Evolutionary conservation across 2,888 invertebrate genomes (phyloP).

Genomic region (Pimpla rufipes): DNA sequence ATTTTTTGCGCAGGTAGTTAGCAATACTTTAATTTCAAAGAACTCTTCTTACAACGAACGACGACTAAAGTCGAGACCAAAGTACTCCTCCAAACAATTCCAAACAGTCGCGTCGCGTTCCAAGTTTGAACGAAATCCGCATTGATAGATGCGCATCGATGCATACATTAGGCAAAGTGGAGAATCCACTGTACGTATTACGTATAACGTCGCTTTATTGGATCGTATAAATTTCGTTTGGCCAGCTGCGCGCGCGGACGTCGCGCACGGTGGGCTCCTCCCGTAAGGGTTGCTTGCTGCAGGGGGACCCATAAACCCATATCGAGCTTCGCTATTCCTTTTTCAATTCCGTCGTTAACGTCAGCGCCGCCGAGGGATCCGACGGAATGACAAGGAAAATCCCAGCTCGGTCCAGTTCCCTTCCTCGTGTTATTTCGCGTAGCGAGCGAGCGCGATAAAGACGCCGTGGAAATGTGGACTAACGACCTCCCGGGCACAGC

Average conservation of each 20-base stretch:
- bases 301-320: slow-evolving; percentile 6
- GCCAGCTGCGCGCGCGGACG: slow-evolving; percentile 16
- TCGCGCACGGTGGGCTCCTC: neutral
- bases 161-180: slow-evolving; percentile 43
- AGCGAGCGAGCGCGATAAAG: slow-evolving; percentile 66
- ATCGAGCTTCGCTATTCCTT: slow-evolving; percentile 28
- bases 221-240: slow-evolving; percentile 40
- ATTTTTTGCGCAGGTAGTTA: too few relatives aligned
- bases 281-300: neutral
- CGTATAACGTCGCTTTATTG: slow-evolving; percentile 45
- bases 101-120: neutral
- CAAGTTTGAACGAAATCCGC: neutral
- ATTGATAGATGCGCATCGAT: slow-evolving; percentile 14
- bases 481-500: slow-evolving; percentile 61
- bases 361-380: neutral
- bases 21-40: too few relatives aligned
- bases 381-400: neutral
- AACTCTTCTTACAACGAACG: too few relatives aligned
- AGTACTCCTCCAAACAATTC: too few relatives aligned
- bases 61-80: too few relatives aligned
- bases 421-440: slow-evolving; percentile 43
- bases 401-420: slow-evolving; percentile 14
- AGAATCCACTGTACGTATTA: slow-evolving; percentile 32
- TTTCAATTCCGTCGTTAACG: slow-evolving; percentile 49
- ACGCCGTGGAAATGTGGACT: slow-evolving; percentile 71